phyloP scores from a whole-genome alignment of 1,140 invertebrate species.

The Megathymus violae region DNA sequence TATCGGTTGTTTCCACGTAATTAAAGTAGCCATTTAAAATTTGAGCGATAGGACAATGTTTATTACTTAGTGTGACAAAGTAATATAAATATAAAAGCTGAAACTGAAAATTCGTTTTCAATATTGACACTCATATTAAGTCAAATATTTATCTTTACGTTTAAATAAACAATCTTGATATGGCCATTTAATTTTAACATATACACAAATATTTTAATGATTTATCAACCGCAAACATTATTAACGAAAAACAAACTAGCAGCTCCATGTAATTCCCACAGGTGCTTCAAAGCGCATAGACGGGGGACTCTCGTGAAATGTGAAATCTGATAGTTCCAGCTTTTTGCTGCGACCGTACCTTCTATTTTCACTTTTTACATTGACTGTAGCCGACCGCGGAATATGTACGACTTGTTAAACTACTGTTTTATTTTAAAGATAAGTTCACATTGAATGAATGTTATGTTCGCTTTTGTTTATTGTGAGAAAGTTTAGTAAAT shows the following conservation, averaged over 20 bases:
- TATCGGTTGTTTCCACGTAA: too few species aligned
- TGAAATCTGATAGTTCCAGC: conserved; percentile 58
- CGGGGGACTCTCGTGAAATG: conserved; percentile 54
- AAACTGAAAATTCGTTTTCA: too few species aligned
- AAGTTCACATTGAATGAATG: conserved; percentile 8
- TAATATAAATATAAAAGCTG: too few species aligned
- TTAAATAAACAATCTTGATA: too few species aligned
- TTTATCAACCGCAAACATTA: too few species aligned
- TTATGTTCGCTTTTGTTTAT: conserved; percentile 18
- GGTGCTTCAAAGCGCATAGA: conserved; percentile 40
- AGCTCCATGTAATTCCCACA: conserved; percentile 26
- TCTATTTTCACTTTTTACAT: conserved; percentile 47
- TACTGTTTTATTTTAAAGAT: conserved; percentile 33
- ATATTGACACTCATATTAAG: too few species aligned
- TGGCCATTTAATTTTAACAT: too few species aligned
- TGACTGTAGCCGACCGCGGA: conserved; percentile 35
- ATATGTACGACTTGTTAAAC: conserved; percentile 30
- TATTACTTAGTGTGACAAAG: too few species aligned
- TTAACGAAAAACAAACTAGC: not conserved
- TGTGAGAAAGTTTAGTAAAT: not conserved
- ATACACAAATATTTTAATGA: too few species aligned
- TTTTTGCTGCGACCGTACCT: conserved; percentile 48
- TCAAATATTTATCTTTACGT: too few species aligned
- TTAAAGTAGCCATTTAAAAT: too few species aligned
- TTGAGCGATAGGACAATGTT: too few species aligned